Evolutionary conservation across 2,113 vertebrate species (phyloP).

Genomic region (Serilophus lunatus): DNA sequence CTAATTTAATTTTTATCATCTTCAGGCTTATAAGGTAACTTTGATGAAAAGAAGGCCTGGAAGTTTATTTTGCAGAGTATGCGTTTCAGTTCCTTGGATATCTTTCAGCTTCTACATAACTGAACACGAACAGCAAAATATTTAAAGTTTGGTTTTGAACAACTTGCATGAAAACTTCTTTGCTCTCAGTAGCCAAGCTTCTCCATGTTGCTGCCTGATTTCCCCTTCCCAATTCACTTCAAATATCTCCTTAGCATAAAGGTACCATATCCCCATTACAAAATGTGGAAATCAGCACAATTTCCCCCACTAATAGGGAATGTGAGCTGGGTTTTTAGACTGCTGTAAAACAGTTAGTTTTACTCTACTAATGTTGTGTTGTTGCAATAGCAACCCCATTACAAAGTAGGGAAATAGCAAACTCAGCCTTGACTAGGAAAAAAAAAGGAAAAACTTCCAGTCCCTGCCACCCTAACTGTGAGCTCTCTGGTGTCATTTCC

Average conservation of each 20-base stretch:
- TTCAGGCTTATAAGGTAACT: background rate
- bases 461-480: background rate
- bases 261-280: background rate
- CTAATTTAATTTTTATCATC: background rate
- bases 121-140: background rate
- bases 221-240: background rate
- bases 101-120: background rate
- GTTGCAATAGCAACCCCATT: background rate
- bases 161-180: background rate
- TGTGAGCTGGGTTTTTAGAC: background rate
- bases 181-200: background rate
- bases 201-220: background rate
- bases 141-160: background rate
- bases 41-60: background rate
- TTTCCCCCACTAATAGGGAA: background rate
- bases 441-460: background rate
- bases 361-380: background rate
- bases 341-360: background rate
- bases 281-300: background rate
- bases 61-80: background rate
- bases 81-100: background rate
- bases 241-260: background rate
- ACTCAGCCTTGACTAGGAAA: background rate
- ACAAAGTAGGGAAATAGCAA: background rate
- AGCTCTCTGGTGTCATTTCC: background rate